Base-by-base conservation (phyloP, 1,140 invertebrate species). In the Globodera rostochiensis region DNA sequence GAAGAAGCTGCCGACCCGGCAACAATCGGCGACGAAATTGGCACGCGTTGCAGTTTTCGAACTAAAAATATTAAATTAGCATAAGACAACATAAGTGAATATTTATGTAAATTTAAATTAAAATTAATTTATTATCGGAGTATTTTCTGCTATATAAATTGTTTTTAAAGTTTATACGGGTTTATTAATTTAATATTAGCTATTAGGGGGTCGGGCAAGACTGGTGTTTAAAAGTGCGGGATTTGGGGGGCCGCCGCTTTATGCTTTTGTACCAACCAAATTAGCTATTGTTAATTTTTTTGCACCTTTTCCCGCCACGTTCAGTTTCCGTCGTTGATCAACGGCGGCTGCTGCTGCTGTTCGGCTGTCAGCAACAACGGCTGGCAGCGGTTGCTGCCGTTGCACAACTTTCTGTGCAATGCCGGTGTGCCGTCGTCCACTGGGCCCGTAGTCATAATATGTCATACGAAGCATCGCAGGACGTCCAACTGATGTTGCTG, bases 391-490 rank as follows among this genome's bases (percentile, higher is more conserved):
- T 19, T 11, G 57, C 15, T 11, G 57, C 4, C 19, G 57, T 13
- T 11, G 13, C 15, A 64, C 21, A 25, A 36, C 46, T 25, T 45
- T 25, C 36, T 36, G 69, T 5, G 67, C 67, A 7, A 8, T 19
- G 15, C 57, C 57, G 19, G 6, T 13, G 69, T 71, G 69, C 69
- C 46, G 69, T 71, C 69, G 36, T 47, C 69, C 46, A 19, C 5
- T 0, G 36, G 6, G 21, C 2, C 36, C 69, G 36, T 71, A 25
- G 69, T 71, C 69, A 71, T 45, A 71, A 19, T 71, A 71, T 1
- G 69, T 71, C 69, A 71, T 71, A 13, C 69, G 69, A 36, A 71
- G 69, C 69, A 71, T 47, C 9, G 69, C 69, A 4, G 69, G 69
- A 1, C 69, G 57, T 15, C 25, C n/a, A 36, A 36, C 21, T 71